These are phyloP conservation scores for Chloroclysta siterata DNA, from an alignment of 2,888 invertebrate genomes.

Conservation along the genomic window DNA sequence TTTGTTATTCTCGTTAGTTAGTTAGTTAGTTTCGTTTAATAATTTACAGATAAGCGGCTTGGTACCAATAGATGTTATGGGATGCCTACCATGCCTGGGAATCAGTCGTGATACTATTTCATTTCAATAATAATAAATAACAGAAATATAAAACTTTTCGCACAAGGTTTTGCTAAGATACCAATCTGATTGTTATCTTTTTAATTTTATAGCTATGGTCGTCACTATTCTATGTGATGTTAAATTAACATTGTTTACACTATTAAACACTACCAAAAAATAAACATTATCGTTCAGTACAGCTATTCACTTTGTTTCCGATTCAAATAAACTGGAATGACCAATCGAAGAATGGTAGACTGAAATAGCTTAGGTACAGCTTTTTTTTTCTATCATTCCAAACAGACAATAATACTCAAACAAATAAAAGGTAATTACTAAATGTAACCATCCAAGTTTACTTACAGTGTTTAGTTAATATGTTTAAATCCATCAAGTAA, in stretches of 20 bases:
- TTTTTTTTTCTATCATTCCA: too few species aligned
- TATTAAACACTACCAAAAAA: background rate
- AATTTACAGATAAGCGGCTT: too few species aligned
- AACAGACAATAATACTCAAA: too few species aligned
- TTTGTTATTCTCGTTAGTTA: too few species aligned
- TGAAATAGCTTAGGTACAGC: too few species aligned
- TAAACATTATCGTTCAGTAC: background rate
- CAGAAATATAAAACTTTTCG: too few species aligned
- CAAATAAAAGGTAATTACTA: background rate
- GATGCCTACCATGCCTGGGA: too few species aligned
- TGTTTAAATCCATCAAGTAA: slow-evolving; percentile 20
- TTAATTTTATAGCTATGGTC: background rate
- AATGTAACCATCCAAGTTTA: background rate
- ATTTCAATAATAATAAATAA: background rate
- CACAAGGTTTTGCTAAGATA: background rate
- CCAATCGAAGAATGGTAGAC: background rate
- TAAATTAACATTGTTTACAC: slow-evolving; percentile 1
- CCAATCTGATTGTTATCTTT: background rate
- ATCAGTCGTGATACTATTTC: too few species aligned
- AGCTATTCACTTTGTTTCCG: background rate
- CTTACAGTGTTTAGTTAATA: slow-evolving; percentile 11
- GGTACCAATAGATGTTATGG: too few species aligned
- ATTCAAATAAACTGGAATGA: background rate
- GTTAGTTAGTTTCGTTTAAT: too few species aligned
- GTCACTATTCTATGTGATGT: background rate